Evolutionary conservation across 1,140 invertebrate genomes (phyloP).

Genomic region (Bombus waltoni): DNA sequence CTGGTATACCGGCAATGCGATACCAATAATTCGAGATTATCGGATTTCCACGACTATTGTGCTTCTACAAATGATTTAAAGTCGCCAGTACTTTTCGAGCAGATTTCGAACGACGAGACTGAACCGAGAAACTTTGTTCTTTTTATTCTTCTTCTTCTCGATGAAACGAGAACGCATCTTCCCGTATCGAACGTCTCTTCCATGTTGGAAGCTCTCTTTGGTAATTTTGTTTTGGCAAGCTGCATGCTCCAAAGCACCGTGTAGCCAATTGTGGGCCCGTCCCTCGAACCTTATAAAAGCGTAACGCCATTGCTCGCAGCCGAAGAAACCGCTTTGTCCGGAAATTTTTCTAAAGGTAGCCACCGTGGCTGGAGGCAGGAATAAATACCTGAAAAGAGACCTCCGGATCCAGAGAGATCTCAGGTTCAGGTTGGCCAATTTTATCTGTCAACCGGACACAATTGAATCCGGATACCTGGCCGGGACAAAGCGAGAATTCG

Average conservation of each 20-base stretch:
- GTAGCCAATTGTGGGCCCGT: constrained; percentile 1
- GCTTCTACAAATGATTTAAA: constrained; percentile 20
- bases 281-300: constrained; percentile 30
- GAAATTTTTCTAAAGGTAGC: constrained; percentile 42
- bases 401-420: background rate
- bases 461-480: constrained; percentile 41
- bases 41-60: constrained; percentile 34
- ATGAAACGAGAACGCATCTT: too few relatives aligned
- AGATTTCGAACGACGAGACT: background rate
- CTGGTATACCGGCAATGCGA: background rate
- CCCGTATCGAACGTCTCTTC: background rate
- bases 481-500: background rate
- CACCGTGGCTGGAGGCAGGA: background rate
- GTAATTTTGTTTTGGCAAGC: constrained; percentile 39
- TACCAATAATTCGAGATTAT: constrained; percentile 28
- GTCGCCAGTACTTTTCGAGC: background rate
- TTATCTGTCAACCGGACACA: constrained; percentile 32
- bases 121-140: background rate
- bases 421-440: constrained; percentile 37
- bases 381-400: constrained; percentile 48
- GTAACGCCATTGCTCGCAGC: constrained; percentile 18
- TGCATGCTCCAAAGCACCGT: constrained; percentile 6
- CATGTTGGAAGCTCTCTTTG: background rate
- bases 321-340: constrained; percentile 17
- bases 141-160: too few relatives aligned